Evolutionary conservation across 2,797 vertebrate species (phyloP).

Genomic region (Diceros bicornis): DNA sequence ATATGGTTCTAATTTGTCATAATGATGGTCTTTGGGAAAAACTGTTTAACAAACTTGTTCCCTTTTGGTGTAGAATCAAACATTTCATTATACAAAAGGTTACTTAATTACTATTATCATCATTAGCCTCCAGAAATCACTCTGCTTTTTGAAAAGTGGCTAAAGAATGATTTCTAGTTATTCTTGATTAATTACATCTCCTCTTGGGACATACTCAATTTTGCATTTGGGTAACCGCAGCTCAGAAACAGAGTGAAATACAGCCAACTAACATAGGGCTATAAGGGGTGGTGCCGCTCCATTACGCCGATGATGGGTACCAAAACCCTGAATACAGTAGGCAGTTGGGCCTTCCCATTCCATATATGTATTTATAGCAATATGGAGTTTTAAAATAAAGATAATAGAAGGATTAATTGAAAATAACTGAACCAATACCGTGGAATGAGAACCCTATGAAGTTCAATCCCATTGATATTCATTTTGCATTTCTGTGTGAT

Average conservation of each 20-base stretch:
- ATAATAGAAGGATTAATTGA: neutral
- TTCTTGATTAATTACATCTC: neutral
- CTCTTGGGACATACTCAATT: neutral
- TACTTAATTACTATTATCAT: neutral
- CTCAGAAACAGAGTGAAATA: neutral
- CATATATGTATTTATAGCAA: neutral
- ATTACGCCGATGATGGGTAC: rapidly evolving
- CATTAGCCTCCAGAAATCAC: neutral
- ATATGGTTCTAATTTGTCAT: neutral
- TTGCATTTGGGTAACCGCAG: neutral
- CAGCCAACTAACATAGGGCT: neutral
- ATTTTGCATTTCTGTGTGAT: neutral
- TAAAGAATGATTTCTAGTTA: neutral
- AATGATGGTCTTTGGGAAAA: neutral
- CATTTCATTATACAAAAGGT: neutral
- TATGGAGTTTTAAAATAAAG: neutral
- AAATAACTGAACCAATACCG: neutral
- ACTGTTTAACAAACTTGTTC: neutral
- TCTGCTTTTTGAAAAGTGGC: neutral
- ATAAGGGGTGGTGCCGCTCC: rapidly evolving
- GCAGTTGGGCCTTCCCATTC: neutral
- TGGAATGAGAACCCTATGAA: neutral
- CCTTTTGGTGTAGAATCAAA: neutral
- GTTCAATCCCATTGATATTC: neutral
- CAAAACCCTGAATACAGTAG: neutral